Evolutionary conservation across 35 echinoderm and acorn worm genomes (phyloP).

Genomic region (Stichopus chloronotus): DNA sequence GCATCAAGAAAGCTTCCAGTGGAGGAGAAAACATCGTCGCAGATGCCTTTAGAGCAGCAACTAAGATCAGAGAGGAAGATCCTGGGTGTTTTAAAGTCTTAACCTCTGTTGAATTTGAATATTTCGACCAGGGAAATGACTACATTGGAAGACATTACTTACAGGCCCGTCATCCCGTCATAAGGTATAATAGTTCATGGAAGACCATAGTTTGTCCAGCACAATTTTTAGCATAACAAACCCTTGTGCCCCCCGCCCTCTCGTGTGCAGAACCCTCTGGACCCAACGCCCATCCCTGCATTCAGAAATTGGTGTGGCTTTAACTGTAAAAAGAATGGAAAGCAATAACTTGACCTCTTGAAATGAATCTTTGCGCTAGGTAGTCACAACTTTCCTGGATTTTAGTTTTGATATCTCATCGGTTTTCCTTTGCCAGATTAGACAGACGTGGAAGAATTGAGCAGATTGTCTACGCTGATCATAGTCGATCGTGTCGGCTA

Average conservation of each 20-base stretch:
- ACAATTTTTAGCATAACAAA: neutral
- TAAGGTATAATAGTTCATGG: constrained; percentile 37
- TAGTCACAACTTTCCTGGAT: too few species aligned
- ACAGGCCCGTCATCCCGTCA: constrained; percentile 58
- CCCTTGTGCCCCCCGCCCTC: neutral
- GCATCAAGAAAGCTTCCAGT: constrained; percentile 58
- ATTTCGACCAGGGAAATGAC: constrained; percentile 57
- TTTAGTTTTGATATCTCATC: too few species aligned
- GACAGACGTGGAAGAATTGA: constrained; percentile 27
- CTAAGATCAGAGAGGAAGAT: constrained; percentile 39
- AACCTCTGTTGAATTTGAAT: constrained; percentile 55
- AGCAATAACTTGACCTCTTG: too few species aligned
- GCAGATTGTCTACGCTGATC: constrained; percentile 62
- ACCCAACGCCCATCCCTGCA: neutral
- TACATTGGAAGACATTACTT: constrained; percentile 52
- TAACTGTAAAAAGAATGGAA: too few species aligned
- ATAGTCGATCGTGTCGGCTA: constrained; percentile 60
- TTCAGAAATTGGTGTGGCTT: neutral
- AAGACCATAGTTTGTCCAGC: neutral
- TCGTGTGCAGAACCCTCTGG: neutral
- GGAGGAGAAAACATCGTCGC: constrained; percentile 69
- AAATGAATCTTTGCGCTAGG: too few species aligned
- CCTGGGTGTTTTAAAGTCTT: constrained; percentile 65
- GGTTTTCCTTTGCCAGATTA: constrained; percentile 11
- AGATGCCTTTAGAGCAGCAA: constrained; percentile 73